Conservation (phyloP, 2,888 invertebrate genomes). For the Automeris io region DNA sequence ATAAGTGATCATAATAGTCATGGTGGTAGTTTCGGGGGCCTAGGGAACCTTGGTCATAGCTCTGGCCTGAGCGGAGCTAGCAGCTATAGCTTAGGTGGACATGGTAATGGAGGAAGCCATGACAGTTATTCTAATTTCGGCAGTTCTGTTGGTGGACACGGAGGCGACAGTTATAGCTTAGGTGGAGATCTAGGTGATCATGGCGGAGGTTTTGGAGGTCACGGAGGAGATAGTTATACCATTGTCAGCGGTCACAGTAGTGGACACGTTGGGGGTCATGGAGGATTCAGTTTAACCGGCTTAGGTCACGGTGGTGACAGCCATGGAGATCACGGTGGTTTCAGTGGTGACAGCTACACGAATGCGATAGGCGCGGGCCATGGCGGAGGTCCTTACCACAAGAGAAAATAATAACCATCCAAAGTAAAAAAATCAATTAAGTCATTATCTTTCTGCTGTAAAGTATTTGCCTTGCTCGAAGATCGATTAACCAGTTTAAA, state of each 20-base stretch:
- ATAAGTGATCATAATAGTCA: slow-evolving; percentile 25
- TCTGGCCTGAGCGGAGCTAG: slow-evolving; percentile 15
- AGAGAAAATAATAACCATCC: slow-evolving; percentile 33
- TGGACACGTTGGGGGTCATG: slow-evolving; percentile 34
- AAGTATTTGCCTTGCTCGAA: slow-evolving; percentile 24
- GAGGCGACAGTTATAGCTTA: slow-evolving; percentile 19
- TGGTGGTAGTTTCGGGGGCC: slow-evolving; percentile 19
- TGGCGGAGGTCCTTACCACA: slow-evolving; percentile 67
- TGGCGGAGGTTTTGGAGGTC: slow-evolving; percentile 21
- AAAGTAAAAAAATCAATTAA: slow-evolving; percentile 45
- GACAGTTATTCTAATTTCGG: slow-evolving; percentile 14
- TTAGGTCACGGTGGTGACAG: slow-evolving; percentile 27
- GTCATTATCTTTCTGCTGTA: too few relatives aligned
- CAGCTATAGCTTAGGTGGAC: slow-evolving; percentile 20
- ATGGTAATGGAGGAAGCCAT: slow-evolving; percentile 17
- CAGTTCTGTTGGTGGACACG: slow-evolving; percentile 19
- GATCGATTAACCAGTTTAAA: slow-evolving; percentile 32
- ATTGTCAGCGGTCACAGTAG: slow-evolving; percentile 22
- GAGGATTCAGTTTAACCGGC: slow-evolving; percentile 29
- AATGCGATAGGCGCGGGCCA: slow-evolving; percentile 62
- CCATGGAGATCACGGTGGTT: slow-evolving; percentile 25
- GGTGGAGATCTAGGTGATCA: slow-evolving; percentile 19
- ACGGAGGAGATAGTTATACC: slow-evolving; percentile 26
- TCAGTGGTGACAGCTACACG: slow-evolving; percentile 58
- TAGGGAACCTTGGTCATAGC: slow-evolving; percentile 19